A percentile compares a stretch with the other conserved stretches of the same genome.
phyloP scores from a whole-genome alignment of 2,888 invertebrate species.

The Junonia oenone region DNA sequence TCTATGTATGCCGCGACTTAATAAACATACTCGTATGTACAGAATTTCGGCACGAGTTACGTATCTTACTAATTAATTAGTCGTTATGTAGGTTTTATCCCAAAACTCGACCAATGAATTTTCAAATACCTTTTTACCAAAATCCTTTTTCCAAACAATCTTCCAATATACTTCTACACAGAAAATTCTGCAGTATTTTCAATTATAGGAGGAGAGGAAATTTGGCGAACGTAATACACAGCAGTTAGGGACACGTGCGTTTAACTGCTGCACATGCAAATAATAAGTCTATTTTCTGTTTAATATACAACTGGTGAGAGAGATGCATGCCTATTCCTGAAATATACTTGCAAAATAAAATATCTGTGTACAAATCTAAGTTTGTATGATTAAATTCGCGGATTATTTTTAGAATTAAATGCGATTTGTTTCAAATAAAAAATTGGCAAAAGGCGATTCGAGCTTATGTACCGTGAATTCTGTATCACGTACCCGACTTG shows the following conservation, averaged over 20 bases:
- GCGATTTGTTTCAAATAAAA: too few species aligned
- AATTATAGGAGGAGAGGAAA: conserved; percentile 1
- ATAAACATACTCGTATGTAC: too few species aligned
- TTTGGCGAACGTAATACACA: conserved; percentile 18
- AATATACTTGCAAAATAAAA: neutral
- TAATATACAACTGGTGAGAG: neutral
- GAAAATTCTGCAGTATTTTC: neutral
- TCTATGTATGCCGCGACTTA: too few species aligned
- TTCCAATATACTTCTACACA: neutral
- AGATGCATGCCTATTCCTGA: neutral
- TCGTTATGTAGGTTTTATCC: too few species aligned
- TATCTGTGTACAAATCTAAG: neutral
- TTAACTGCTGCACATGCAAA: conserved; percentile 19
- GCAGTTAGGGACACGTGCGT: conserved; percentile 20
- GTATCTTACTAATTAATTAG: too few species aligned
- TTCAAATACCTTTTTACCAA: too few species aligned
- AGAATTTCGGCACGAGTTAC: too few species aligned
- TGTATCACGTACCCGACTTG: too few species aligned
- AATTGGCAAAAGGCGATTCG: too few species aligned
- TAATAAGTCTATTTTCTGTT: conserved; percentile 17
- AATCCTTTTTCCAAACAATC: neutral
- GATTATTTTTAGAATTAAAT: too few species aligned
- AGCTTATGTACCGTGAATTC: too few species aligned
- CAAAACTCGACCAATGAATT: neutral
- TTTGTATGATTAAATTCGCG: too few species aligned